Base-by-base conservation (phyloP, 2,113 vertebrate genomes). In the Nerophis ophidion region DNA sequence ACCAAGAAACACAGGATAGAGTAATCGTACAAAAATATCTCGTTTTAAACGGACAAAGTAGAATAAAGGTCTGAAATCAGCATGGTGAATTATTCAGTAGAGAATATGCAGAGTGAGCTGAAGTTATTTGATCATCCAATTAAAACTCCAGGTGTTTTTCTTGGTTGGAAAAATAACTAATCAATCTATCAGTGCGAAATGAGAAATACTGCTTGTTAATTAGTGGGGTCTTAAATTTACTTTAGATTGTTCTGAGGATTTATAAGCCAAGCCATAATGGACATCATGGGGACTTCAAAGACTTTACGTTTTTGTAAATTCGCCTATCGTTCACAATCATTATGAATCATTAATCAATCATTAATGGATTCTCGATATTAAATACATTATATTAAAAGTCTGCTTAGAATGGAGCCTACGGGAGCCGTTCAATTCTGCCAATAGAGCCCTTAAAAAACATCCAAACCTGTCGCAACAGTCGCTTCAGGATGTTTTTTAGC, bases 91-190 rank as follows among this genome's bases (percentile, higher is more conserved):
- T n/a, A n/a, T 36, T 8, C 8, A 54, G 8, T 8, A n/a, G 5
- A 70, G n/a, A 53, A 54, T 11, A 17, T 8, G 8, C 8, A 40
- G 38, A 40, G 7, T 50, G 11, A 44, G 33, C 54, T 19, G 55
- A 66, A 19, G 47, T 48, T 61, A 11, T 57, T 50, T 58, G 65
- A 72, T 69, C 63, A 57, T 72, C 52, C 65, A 47, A 69, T 64
- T 69, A 71, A 47, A 71, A 58, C 60, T 74, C 51, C 53, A 45
- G 53, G 52, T 35, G 40, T 64, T 60, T 59, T 66, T 60, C 44
- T 49, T 61, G 47, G 50, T 74, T 63, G 68, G 1, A 44, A 12
- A 60, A 70, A 63, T 74, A 57, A 60, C 15, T 56, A 46, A 70
- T 74, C 50, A 70, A 59, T 51, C 19, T 19, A 36, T 51, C 34